Percentiles rank a stretch among this genome's conserved stretches.
phyloP scores from a whole-genome alignment of 2,113 vertebrate genomes.

The Hyaena hyaena region DNA sequence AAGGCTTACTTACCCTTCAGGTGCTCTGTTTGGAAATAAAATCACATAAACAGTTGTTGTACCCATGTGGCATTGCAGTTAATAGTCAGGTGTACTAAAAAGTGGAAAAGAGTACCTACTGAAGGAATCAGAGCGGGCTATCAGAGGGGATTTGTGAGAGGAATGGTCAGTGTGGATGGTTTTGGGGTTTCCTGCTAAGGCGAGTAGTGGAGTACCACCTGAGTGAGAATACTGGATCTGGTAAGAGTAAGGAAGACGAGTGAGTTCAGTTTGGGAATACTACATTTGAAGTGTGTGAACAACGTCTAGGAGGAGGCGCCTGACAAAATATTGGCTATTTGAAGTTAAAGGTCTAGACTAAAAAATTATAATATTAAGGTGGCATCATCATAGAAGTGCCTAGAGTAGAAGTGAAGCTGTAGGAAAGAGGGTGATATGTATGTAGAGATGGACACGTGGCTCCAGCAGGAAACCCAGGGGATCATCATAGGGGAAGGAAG shows the following conservation, averaged over 20 bases:
- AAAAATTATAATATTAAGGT: background rate
- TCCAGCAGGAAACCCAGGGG: background rate
- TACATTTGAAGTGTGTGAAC: background rate
- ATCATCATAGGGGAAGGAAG: background rate
- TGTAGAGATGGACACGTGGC: background rate
- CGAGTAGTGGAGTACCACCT: background rate
- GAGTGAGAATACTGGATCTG: background rate
- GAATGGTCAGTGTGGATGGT: background rate
- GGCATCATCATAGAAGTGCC: background rate
- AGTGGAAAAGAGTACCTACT: background rate
- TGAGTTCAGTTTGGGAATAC: background rate
- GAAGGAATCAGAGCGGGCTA: background rate
- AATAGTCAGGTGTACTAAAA: background rate
- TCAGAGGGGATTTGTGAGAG: background rate
- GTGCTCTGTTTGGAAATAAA: background rate
- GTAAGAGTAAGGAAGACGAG: background rate
- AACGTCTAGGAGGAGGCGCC: background rate
- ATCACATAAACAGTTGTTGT: background rate
- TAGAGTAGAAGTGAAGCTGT: background rate
- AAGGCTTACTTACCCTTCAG: background rate
- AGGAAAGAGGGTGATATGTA: background rate
- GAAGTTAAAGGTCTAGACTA: slow-evolving; percentile 8
- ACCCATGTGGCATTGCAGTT: background rate
- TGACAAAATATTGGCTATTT: background rate
- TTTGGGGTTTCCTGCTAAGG: background rate